Percentiles rank a stretch among this genome's conserved stretches.
Conservation (phyloP, 2,888 invertebrate species). For the Hemistola chrysoprasaria region DNA sequence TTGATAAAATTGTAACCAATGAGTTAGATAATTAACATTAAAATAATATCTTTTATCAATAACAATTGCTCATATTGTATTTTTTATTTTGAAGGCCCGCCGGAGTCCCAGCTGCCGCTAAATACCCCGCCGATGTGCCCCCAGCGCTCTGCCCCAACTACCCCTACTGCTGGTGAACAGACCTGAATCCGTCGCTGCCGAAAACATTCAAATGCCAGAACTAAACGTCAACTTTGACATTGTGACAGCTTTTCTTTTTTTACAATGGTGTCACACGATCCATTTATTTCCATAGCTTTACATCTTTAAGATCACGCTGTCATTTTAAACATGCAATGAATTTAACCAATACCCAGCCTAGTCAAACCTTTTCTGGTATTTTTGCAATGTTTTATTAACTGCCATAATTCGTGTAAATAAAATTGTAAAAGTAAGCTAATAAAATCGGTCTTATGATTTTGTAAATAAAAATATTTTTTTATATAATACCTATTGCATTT, state of each 20-base stretch:
- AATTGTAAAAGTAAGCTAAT: not conserved
- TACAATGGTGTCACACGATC: not conserved
- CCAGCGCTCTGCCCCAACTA: slow-evolving; percentile 83
- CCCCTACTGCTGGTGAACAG: slow-evolving; percentile 77
- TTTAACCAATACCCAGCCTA: no score
- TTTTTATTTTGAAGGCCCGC: slow-evolving; percentile 42
- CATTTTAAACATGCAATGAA: no score
- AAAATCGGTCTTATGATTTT: slow-evolving; percentile 28
- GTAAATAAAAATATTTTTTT: slow-evolving; percentile 43
- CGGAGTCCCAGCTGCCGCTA: slow-evolving; percentile 44
- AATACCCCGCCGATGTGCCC: slow-evolving; percentile 78
- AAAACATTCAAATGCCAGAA: slow-evolving; percentile 16
- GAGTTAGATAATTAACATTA: no score
- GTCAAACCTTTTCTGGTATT: slow-evolving; percentile 5
- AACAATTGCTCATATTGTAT: no score
- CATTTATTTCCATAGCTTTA: not conserved
- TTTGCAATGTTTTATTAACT: slow-evolving; percentile 2
- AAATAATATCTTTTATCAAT: no score
- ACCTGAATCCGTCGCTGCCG: slow-evolving; percentile 8
- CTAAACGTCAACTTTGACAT: slow-evolving; percentile 18
- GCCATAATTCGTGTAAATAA: slow-evolving; percentile 10
- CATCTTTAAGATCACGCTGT: not conserved
- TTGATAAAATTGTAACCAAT: no score
- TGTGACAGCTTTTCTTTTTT: slow-evolving; percentile 18
- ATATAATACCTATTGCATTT: slow-evolving; percentile 8